Evolutionary conservation across 2,888 invertebrate genomes (phyloP), one percentile per base, ranked within the genome.

Genomic region (Drosophila austrosaltans): DNA sequence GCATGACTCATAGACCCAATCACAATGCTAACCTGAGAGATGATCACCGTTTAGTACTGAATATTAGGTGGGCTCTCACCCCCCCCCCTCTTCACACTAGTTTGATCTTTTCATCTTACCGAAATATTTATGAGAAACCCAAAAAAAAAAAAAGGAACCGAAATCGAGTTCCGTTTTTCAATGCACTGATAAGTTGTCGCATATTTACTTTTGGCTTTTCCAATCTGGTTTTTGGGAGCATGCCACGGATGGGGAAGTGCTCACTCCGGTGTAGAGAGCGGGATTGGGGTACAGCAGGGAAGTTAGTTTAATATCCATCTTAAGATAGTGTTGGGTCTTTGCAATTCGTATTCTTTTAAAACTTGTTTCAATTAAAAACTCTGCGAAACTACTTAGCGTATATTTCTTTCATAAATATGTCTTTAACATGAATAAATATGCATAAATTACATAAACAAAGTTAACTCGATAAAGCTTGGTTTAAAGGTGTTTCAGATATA

Each of bases 211-310:
- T 56, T 59, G 28, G 60, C 25, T 65, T 64, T 67, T 65, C 61
- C 61, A 71, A 42, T 40, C 67, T 56, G 44, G 72, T 66, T 80
- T 77, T 80, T 77, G 64, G 68, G 70, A 65, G 1, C 4, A 0
- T 0, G 0, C 0, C 5, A 8, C 12, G 6, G 62, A 78, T 69
- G 90, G 16, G 16, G 16, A 16, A 90, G 90, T 90, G 90, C 90
- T 90, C 90, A 90, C 90, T 90, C 90, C 36, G 7, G 8, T 90
- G 90, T 90, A 90, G 90, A 90, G 90, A 90, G 90, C 90, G 90
- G 90, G 90, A 90, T 90, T 90, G 90, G 30, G 6, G 6, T 28
- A 5, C 30, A 5, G 3, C 5, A 30, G 1, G 5, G 5, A 30
- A 6, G 30, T 30, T 5, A 30, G 30, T 28, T 28, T 28, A 28